phyloP scores from a whole-genome alignment of 1,140 invertebrate genomes.

The Belonocnema kinseyi region DNA sequence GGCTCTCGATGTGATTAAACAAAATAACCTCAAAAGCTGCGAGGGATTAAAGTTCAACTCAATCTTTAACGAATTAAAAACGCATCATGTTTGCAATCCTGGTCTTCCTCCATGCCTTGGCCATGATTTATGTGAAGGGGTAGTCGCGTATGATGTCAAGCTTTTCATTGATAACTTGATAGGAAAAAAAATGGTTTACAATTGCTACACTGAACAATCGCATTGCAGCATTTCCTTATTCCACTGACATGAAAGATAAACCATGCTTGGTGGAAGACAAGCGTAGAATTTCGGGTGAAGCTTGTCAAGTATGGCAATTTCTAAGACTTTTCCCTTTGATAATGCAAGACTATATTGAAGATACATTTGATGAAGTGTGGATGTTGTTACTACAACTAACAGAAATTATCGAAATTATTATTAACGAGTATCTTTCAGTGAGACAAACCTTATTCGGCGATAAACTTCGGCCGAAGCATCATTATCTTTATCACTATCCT shows the following conservation, averaged over 20 bases:
- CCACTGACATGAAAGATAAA: neutral
- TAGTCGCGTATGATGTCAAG: no score
- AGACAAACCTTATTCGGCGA: conserved; percentile 24
- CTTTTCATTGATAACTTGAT: no score
- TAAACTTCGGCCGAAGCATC: conserved; percentile 24
- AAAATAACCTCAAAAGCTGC: no score
- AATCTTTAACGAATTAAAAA: no score
- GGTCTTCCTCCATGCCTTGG: no score
- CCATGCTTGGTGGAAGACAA: neutral
- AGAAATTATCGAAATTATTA: neutral
- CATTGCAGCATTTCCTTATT: neutral
- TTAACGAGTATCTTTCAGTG: conserved; percentile 14
- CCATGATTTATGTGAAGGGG: no score
- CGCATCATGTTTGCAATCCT: no score
- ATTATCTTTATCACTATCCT: conserved; percentile 7
- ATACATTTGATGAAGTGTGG: conserved; percentile 31
- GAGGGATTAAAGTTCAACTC: no score
- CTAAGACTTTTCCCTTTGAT: conserved; percentile 14
- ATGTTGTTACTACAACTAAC: neutral
- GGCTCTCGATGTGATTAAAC: no score
- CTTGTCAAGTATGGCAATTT: conserved; percentile 29
- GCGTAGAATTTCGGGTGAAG: conserved; percentile 1
- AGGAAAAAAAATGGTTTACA: conserved; percentile 36
- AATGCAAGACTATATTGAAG: conserved; percentile 10
- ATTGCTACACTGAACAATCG: conserved; percentile 32